phyloP scores from a whole-genome alignment of 30 jellyfish, hydroid and myxozoan species.

The Cassiopea andromeda region DNA sequence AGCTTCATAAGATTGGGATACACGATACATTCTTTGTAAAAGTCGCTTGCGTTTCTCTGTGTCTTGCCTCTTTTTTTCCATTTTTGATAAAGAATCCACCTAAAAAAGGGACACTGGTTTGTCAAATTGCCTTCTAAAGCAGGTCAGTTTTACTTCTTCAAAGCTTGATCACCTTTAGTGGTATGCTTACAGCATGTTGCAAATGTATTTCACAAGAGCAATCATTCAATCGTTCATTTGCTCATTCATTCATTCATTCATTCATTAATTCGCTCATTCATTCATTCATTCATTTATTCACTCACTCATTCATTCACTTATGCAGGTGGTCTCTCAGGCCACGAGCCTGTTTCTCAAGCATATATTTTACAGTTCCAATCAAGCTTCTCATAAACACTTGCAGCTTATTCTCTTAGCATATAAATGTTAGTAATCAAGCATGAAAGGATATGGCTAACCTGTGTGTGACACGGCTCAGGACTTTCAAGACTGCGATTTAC shows the following conservation, averaged over 20 bases:
- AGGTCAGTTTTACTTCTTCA: no score
- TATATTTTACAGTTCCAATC: no score
- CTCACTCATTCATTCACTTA: no score
- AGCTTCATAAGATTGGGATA: constrained; percentile 26
- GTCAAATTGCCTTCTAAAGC: neutral
- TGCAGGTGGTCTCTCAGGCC: no score
- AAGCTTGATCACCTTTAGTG: no score
- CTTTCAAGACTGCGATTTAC: constrained; percentile 33
- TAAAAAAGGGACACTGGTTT: neutral
- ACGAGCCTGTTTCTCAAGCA: no score
- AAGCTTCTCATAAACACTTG: no score
- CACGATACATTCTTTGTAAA: constrained; percentile 29
- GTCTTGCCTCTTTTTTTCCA: constrained; percentile 11
- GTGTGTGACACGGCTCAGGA: constrained; percentile 42
- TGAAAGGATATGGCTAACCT: neutral
- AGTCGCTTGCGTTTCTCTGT: constrained; percentile 18
- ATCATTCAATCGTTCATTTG: neutral
- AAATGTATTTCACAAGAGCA: no score
- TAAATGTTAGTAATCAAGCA: neutral
- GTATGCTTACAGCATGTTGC: no score
- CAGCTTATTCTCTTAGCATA: no score
- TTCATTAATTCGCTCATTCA: neutral
- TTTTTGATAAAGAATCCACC: neutral
- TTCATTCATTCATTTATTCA: neutral
- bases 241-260: neutral